Percentiles rank a stretch among this genome's conserved stretches.
Evolutionary conservation across 2,113 vertebrate species (phyloP).

Genomic region (Amazona guildingii): DNA sequence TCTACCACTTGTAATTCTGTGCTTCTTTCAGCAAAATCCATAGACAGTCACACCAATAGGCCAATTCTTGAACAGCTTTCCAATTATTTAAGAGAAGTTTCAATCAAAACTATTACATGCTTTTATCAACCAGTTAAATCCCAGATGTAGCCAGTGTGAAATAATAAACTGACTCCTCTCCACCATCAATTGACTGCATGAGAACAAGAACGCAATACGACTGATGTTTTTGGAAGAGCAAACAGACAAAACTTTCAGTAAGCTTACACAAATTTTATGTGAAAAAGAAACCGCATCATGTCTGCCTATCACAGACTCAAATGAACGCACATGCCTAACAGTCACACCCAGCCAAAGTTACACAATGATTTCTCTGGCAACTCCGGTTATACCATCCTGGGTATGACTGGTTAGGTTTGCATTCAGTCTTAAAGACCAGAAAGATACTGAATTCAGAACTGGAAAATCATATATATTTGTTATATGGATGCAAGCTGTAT

Average conservation of each 20-base stretch:
- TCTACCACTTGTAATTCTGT: background rate
- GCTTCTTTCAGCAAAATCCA: background rate
- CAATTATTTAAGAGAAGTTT: background rate
- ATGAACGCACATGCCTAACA: background rate
- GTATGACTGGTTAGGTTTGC: background rate
- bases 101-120: background rate
- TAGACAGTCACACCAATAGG: rapidly evolving
- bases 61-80: background rate
- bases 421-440: background rate
- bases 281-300: background rate
- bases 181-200: background rate
- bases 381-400: background rate
- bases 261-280: background rate
- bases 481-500: background rate
- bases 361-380: background rate
- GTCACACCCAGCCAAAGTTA: background rate
- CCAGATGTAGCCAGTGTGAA: background rate
- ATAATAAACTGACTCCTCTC: background rate
- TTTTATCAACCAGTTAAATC: background rate
- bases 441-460: background rate
- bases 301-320: background rate
- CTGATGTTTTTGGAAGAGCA: background rate
- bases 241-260: background rate
- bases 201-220: background rate
- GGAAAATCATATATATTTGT: background rate